These are phyloP conservation scores for Halictus rubicundus DNA, from an alignment of 1,140 invertebrate species.

Conservation along the genomic window DNA sequence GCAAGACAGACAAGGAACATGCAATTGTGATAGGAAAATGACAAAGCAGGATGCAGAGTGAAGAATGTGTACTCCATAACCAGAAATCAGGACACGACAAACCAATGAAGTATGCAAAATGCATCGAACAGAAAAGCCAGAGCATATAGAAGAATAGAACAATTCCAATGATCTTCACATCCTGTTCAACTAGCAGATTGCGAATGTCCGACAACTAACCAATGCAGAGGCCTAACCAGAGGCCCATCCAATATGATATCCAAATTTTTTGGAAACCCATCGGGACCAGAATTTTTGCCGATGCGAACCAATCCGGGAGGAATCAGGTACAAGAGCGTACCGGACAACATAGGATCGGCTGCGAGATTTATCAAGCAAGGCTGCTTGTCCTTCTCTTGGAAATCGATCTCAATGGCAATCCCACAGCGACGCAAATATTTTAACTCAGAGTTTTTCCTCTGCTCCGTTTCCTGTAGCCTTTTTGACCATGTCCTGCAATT, in stretches of 20 bases:
- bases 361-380: conserved; percentile 85
- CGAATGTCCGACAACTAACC: conserved; percentile 77
- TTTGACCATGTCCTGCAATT: conserved; percentile 76
- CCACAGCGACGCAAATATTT: conserved; percentile 80
- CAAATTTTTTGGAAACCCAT: conserved; percentile 60
- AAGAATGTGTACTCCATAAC: neutral
- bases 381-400: conserved; percentile 72
- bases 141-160: neutral
- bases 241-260: conserved; percentile 85
- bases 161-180: neutral
- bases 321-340: conserved; percentile 85
- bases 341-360: conserved; percentile 87
- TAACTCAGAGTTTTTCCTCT: conserved; percentile 82
- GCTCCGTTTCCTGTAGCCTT: conserved; percentile 82
- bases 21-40: neutral
- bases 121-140: neutral
- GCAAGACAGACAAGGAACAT: neutral
- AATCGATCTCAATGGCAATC: conserved; percentile 80
- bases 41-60: neutral
- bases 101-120: conserved; percentile 19
- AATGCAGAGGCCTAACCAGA: conserved; percentile 84
- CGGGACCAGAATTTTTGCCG: conserved; percentile 70
- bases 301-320: conserved; percentile 79
- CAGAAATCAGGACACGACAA: neutral
- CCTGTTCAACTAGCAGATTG: conserved; percentile 1